Conservation (phyloP, 2,888 invertebrate genomes). For the Synergus umbraculus region DNA sequence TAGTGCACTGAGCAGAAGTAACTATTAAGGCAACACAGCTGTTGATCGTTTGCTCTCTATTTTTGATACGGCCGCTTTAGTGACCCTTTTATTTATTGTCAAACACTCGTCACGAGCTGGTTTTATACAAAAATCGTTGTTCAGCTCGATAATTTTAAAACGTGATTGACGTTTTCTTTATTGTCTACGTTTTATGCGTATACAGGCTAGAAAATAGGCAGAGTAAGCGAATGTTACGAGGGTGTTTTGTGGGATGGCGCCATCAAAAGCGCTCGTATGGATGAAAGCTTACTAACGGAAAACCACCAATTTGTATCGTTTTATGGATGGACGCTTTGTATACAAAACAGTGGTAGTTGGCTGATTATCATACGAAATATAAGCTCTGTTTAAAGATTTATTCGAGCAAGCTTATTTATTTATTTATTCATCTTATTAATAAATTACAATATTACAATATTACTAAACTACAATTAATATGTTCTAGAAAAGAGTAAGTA, state of each 20-base stretch:
- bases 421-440: constrained; percentile 11
- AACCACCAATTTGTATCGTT: constrained; percentile 63
- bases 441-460: too few relatives aligned
- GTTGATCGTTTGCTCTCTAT: constrained; percentile 67
- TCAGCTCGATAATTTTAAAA: not conserved
- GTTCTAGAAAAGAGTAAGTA: too few relatives aligned
- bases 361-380: constrained; percentile 66
- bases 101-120: constrained; percentile 23
- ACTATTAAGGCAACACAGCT: constrained; percentile 44
- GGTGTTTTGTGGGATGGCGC: constrained; percentile 47
- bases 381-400: constrained; percentile 62
- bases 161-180: constrained; percentile 35
- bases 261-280: constrained; percentile 55
- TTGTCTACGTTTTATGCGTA: constrained; percentile 27
- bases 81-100: constrained; percentile 45
- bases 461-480: too few relatives aligned
- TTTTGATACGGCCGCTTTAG: constrained; percentile 70
- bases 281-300: constrained; percentile 67
- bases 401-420: constrained; percentile 23
- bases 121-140: constrained; percentile 40
- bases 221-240: constrained; percentile 65
- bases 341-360: constrained; percentile 62
- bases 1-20: constrained; percentile 52
- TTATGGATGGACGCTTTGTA: constrained; percentile 65
- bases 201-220: constrained; percentile 69